Evolutionary conservation across 2,113 vertebrate genomes (phyloP).

Genomic region (Atlantisia rogersi): DNA sequence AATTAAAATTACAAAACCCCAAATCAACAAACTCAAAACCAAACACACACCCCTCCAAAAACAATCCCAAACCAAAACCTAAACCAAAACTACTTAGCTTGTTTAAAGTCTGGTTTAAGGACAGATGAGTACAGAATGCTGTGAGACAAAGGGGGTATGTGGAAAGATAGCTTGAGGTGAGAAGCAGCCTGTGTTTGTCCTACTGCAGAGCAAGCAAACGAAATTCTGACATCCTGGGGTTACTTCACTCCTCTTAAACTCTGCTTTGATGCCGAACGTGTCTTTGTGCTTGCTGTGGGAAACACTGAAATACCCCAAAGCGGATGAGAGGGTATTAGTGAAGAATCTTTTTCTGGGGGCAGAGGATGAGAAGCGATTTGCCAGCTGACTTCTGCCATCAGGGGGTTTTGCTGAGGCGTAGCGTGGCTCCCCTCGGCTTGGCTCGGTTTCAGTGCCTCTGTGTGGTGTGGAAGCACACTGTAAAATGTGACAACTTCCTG

Average conservation of each 20-base stretch:
- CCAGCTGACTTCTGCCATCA: background rate
- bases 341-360: background rate
- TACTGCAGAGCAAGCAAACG: too few relatives aligned
- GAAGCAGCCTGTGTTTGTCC: background rate
- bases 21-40: background rate
- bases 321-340: background rate
- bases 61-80: background rate
- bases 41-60: background rate
- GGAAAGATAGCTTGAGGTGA: background rate
- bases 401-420: fast-evolving
- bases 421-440: background rate
- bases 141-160: fast-evolving
- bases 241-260: background rate
- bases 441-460: background rate
- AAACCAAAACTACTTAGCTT: background rate
- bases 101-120: background rate
- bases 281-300: background rate
- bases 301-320: background rate
- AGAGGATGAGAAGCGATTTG: background rate
- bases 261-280: background rate
- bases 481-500: background rate
- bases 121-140: background rate
- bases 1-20: background rate
- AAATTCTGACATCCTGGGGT: background rate
- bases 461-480: background rate